Conservation (phyloP, 2,888 invertebrate genomes). For the Stenodema calcarata region DNA sequence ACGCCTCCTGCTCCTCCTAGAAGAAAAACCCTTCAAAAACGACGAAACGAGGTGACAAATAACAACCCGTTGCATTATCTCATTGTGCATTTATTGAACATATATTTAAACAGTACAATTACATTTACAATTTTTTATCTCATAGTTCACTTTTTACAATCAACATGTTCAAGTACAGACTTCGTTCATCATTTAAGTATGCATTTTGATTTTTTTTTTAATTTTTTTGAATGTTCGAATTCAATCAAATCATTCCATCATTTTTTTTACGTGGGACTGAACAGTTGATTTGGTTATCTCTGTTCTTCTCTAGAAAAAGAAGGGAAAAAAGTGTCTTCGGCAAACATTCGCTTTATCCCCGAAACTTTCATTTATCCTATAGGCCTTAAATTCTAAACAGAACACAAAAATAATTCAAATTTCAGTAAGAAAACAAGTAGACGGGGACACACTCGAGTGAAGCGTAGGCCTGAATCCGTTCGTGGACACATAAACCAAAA, state of each 20-base stretch:
- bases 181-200: not conserved
- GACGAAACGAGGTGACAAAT: not conserved
- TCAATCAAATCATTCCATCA: not conserved
- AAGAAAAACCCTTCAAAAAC: no score
- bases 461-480: not conserved
- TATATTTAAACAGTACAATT: slow-evolving; percentile 39
- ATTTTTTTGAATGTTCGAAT: not conserved
- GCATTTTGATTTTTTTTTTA: not conserved
- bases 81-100: slow-evolving; percentile 49
- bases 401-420: not conserved
- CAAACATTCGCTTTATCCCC: not conserved
- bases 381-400: slow-evolving; percentile 4
- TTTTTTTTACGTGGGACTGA: not conserved
- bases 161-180: not conserved
- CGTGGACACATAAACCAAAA: not conserved
- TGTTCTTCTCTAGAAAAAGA: not conserved
- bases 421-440: not conserved
- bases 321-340: not conserved
- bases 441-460: not conserved
- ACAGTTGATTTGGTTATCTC: not conserved
- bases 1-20: no score
- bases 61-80: not conserved
- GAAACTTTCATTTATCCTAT: slow-evolving; percentile 7
- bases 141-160: slow-evolving; percentile 37
- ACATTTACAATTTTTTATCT: slow-evolving; percentile 33